Conservation (phyloP, 2,113 vertebrate genomes). For the Cavia porcellus region DNA sequence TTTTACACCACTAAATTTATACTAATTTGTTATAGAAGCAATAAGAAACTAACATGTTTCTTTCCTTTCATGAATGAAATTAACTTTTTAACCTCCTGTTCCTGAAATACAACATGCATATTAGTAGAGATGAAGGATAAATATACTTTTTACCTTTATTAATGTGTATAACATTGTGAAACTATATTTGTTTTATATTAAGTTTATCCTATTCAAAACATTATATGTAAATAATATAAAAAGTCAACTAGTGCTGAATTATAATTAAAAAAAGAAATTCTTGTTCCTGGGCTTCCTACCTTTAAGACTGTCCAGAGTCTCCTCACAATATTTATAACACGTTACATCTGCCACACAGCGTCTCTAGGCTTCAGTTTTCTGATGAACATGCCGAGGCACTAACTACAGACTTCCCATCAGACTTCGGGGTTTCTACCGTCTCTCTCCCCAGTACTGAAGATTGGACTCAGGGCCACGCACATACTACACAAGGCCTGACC, state of each 20-base stretch:
- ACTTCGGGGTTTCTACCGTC: not conserved
- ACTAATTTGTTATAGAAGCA: not conserved
- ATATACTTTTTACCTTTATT: constrained; percentile 1
- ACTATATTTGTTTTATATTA: constrained; percentile 10
- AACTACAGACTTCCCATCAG: not conserved
- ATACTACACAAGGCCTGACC: not conserved
- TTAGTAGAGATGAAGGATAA: constrained; percentile 11
- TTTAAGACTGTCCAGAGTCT: not conserved
- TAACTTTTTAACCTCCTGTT: not conserved
- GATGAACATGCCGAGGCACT: not conserved
- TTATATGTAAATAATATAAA: not conserved
- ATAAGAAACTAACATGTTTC: not conserved
- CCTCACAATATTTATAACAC: not conserved
- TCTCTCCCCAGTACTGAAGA: not conserved
- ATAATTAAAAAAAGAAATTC: not conserved
- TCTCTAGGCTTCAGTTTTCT: not conserved
- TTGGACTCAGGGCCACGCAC: not conserved
- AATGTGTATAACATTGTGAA: not conserved
- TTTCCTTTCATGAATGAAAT: not conserved
- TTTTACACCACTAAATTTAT: not conserved
- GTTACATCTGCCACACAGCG: not conserved
- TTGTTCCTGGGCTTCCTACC: not conserved
- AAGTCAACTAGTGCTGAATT: not conserved
- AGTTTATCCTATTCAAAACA: constrained; percentile 24
- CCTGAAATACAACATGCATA: not conserved